phyloP scores from a whole-genome alignment of 2,888 invertebrate genomes.

The Drosophila prostipennis region DNA sequence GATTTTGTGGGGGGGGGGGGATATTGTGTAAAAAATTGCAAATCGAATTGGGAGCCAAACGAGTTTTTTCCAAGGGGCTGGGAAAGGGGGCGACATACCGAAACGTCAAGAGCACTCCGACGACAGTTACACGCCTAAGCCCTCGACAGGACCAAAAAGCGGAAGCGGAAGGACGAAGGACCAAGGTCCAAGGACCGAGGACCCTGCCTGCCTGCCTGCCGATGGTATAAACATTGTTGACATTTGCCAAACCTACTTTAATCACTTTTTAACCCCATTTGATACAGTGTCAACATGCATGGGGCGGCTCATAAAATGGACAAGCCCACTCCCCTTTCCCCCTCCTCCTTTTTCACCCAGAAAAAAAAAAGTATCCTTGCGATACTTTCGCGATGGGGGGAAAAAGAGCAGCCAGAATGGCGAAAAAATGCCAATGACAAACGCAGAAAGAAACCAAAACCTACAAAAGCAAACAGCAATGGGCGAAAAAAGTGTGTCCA shows the following conservation, averaged over 20 bases:
- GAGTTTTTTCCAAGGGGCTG: slow-evolving; percentile 37
- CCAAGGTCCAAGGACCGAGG: neutral
- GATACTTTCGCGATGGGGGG: slow-evolving; percentile 16
- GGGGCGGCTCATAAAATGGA: slow-evolving; percentile 76
- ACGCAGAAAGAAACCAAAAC: slow-evolving; percentile 61
- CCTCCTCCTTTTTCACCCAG: too few species aligned
- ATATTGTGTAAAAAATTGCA: slow-evolving; percentile 69
- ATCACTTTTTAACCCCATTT: slow-evolving; percentile 83
- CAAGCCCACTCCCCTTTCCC: slow-evolving; percentile 49
- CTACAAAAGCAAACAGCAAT: slow-evolving; percentile 25
- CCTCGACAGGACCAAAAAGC: slow-evolving; percentile 34
- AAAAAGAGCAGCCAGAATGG: slow-evolving; percentile 37
- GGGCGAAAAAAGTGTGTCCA: slow-evolving; percentile 12
- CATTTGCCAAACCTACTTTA: slow-evolving; percentile 82
- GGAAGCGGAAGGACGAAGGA: too few species aligned
- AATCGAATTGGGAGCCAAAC: slow-evolving; percentile 71
- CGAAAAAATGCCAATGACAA: slow-evolving; percentile 78
- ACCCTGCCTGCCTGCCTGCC: slow-evolving; percentile 48
- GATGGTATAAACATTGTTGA: slow-evolving; percentile 81
- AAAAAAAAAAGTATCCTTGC: slow-evolving; percentile 20
- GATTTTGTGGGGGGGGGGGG: neutral
- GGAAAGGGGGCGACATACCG: slow-evolving; percentile 59
- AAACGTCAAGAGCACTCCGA: slow-evolving; percentile 76
- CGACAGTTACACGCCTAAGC: slow-evolving; percentile 74
- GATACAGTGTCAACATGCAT: slow-evolving; percentile 81